phyloP scores from a whole-genome alignment of 2,113 vertebrate species.

The Dromaius novaehollandiae region DNA sequence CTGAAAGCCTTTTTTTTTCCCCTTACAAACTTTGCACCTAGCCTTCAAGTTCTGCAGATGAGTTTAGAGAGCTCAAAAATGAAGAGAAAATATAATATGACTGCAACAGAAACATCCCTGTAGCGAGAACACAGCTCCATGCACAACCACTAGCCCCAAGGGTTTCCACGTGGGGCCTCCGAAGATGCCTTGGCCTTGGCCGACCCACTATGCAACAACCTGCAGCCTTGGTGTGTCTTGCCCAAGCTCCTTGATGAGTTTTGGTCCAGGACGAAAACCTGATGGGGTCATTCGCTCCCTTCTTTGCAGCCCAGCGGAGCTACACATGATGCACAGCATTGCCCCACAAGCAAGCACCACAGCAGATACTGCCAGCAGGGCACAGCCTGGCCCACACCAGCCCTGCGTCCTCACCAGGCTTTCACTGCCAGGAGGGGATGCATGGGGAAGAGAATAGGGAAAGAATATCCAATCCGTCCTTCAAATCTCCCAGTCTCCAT shows the following conservation, averaged over 20 bases:
- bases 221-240: neutral
- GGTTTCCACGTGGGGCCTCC: neutral
- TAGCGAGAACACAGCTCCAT: fast-evolving
- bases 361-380: neutral
- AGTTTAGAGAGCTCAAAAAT: fast-evolving
- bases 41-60: neutral
- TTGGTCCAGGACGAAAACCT: neutral
- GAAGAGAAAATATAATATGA: neutral
- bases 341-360: neutral
- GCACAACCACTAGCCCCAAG: neutral
- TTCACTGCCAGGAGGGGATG: too few relatives aligned
- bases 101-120: neutral
- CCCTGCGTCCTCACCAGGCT: too few relatives aligned
- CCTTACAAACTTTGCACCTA: neutral
- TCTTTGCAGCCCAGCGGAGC: neutral
- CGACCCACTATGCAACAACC: neutral
- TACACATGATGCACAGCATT: fast-evolving
- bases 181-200: neutral
- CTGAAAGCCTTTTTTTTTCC: too few relatives aligned
- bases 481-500: neutral
- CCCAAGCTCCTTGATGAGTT: neutral
- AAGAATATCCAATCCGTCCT: too few relatives aligned
- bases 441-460: too few relatives aligned
- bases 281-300: neutral
- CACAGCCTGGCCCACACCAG: too few relatives aligned